Evolutionary conservation across 1,140 invertebrate genomes (phyloP), one percentile per base, ranked within the genome.

Genomic region (Euura saliciscinereae): DNA sequence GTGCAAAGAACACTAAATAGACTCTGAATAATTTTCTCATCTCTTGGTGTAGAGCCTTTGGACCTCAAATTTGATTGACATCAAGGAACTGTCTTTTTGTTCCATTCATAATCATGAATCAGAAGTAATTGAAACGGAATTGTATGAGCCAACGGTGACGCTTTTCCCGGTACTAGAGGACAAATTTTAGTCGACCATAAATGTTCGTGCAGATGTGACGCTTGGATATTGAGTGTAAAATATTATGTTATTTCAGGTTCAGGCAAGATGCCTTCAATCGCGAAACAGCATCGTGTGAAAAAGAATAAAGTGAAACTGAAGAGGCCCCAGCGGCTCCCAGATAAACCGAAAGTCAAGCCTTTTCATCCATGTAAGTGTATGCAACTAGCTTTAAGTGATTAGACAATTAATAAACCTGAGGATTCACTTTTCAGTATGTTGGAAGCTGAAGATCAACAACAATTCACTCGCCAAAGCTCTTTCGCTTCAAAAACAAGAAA

Each of bases 381-480:
- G 8, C 2, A 5, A 45, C 11, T 8, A 43, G 11, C 3, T 59
- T 44, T 13, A 44, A 66, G 11, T 13, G 44, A 69, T 68, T 65
- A n/a, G 44, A 42, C 5, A 4, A 28, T 42, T 5, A 66, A 6
- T 65, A 71, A 46, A n/a, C 13, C 64, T 66, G 7, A 66, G 51
- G 42, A 7, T 74, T 68, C 6, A 65, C 42, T 69, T 81, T 75
- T 7, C 66, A 85, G 82, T 80, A 11, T 85, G 78, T 13, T 77
- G 84, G 45, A 80, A 84, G 67, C 69, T 86, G 4, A 82, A 82
- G 66, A 76, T 13, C 3, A 86, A 86, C 65, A 86, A 86, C 70
- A 79, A 73, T 73, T 78, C 74, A 4, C 75, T 86, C 10, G 84
- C 84, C 1, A 84, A 77, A 8, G 82, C 84, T 2, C 74, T 86